These are phyloP conservation scores for Colius striatus DNA, from an alignment of 2,113 vertebrate species.

Conservation along the genomic window DNA sequence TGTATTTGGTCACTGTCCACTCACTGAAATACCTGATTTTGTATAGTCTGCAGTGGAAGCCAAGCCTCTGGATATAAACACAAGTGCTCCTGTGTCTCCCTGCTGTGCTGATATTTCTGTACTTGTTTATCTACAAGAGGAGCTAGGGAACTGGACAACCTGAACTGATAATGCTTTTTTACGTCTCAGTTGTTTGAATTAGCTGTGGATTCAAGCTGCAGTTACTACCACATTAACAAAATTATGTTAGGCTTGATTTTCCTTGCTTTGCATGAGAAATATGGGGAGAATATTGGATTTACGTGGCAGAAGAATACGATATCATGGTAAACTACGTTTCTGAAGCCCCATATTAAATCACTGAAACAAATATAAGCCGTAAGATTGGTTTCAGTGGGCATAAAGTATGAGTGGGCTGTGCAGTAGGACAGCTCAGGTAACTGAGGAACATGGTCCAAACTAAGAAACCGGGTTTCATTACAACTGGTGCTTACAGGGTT, in stretches of 20 bases:
- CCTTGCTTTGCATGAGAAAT: background rate
- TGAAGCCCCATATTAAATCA: background rate
- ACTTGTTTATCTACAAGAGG: background rate
- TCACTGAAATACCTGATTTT: background rate
- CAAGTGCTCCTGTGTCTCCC: background rate
- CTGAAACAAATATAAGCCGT: background rate
- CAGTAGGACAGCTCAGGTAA: background rate
- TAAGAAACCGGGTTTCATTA: background rate
- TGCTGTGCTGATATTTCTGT: background rate
- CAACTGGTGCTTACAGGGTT: background rate
- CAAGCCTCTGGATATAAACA: background rate
- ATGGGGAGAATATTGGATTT: conserved; percentile 20
- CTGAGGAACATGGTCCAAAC: background rate
- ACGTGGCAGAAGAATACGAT: background rate
- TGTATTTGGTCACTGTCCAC: background rate
- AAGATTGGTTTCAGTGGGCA: background rate
- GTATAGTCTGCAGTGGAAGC: background rate
- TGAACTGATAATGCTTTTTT: background rate
- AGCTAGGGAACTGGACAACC: background rate
- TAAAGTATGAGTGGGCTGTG: background rate
- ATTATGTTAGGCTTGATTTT: background rate
- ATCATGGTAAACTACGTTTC: background rate
- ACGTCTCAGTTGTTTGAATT: conserved; percentile 12
- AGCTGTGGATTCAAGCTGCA: background rate
- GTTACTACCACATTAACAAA: background rate